Evolutionary conservation across 2,888 invertebrate genomes (phyloP), one percentile per base, ranked within the genome.

Genomic region (Nowickia ferox): DNA sequence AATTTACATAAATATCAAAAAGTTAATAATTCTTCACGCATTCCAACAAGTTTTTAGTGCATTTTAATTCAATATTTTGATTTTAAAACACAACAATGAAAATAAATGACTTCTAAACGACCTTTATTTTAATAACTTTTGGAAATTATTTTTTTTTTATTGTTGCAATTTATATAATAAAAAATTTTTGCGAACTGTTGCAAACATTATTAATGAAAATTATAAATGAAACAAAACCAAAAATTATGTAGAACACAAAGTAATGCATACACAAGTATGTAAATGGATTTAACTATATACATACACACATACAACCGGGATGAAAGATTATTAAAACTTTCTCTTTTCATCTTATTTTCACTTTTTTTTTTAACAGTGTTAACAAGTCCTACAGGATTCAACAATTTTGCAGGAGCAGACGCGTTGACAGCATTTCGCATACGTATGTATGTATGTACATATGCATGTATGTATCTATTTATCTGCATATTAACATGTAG

Each of bases 101-200:
- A n/a, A n/a, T n/a, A n/a, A n/a, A 38, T 78, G 85, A 85, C 85
- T 78, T 85, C 48, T 48, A 85, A 82, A 82, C 74, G 85, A 85
- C 85, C 85, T 82, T 85, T 71, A 53, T 15, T 44, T 66, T 30
- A 55, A 13, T 48, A 30, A 65, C 38, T 53, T 72, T 71, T 55
- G 46, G 57, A 79, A 66, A 77, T 44, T 46, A 9, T 71, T 17
- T 19, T n/a, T 19, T 55, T 55, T 61, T 77, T 55, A 11, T 55
- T 57, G 30, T 30, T 53, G 19, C 48, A 57, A 51, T 79, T 57
- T 57, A 19, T n/a, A 51, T 57, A 15, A 48, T 57, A 13, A 72
- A 13, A 72, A 65, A 63, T 71, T 42, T 51, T 74, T 42, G n/a
- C 46, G 19, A 68, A 68, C 42, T 11, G 1, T 9, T 13, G 42